Evolutionary conservation across 2,113 vertebrate species (phyloP), one percentile per base, ranked within the genome.

Genomic region (Brachypteracias leptosomus): DNA sequence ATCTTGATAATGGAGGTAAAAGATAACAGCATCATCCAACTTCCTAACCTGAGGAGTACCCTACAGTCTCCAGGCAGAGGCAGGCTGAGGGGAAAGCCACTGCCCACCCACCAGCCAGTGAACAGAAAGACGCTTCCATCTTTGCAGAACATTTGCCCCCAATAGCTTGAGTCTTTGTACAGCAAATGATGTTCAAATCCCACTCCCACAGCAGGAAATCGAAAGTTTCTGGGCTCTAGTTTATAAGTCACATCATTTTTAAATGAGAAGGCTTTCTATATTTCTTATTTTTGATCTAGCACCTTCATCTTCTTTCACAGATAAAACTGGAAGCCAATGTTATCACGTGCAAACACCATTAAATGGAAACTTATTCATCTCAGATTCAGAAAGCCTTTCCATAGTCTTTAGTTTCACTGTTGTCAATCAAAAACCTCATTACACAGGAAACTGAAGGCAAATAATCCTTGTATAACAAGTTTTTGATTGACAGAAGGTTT

Each of bases 341-440:
- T 95, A 90, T 68, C 57, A 65, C 20, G 65, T 35, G 46, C 91
- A 95, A 96, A 91, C 40, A 91, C 18, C 79, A 74, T 72, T 93
- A 91, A 84, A 91, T 17, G 40, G 62, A 88, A 96, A 65, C 83
- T 61, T 54, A 62, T 79, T 94, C 90, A 92, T 94, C 86, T 92
- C 52, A 51, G 86, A 95, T 96, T 96, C 83, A 81, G 73, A 89
- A 95, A 92, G 83, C 88, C 68, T 87, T 86, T 92, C 73, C 58
- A 26, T 74, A 84, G 76, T 95, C 72, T 95, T 90, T 73, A 96
- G 71, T 76, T 90, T 49, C 46, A 58, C 76, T 54, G 73, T 13
- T 93, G 93, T 96, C 96, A 96, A 93, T 95, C 95, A 95, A 93
- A 97, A 95, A 86, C 76, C 90, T 95, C 93, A 96, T 97, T 96